Evolutionary conservation across 2,797 vertebrate species (phyloP).

Genomic region (Spizella passerina): DNA sequence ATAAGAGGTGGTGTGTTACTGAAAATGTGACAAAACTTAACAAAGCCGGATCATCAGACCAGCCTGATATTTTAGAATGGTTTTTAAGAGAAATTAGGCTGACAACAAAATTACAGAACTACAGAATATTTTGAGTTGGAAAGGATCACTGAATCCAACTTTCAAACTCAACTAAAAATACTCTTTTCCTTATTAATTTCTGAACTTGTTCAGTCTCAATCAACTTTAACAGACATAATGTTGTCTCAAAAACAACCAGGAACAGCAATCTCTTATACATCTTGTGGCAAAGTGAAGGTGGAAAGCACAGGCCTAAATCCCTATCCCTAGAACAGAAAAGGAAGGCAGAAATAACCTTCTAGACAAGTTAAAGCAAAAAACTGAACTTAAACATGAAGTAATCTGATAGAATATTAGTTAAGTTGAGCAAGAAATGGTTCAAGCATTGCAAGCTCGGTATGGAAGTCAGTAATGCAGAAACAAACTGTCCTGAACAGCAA

Average conservation of each 20-base stretch:
- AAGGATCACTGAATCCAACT: background rate
- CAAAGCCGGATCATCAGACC: background rate
- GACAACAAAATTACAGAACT: background rate
- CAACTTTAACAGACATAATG: background rate
- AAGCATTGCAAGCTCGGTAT: background rate
- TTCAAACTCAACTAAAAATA: background rate
- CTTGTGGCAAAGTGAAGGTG: background rate
- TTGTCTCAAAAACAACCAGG: background rate
- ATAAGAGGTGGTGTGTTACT: rapidly evolving
- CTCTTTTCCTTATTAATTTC: background rate
- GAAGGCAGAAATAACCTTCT: background rate
- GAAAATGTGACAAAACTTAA: background rate
- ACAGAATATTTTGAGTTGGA: background rate
- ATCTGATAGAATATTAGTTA: background rate
- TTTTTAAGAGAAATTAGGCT: background rate
- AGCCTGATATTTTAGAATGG: background rate
- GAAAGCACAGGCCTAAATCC: background rate
- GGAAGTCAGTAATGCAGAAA: background rate
- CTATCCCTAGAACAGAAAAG: background rate
- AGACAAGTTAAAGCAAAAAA: background rate
- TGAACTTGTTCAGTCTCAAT: background rate
- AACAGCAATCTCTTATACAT: rapidly evolving
- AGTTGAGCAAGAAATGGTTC: background rate
- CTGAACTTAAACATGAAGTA: background rate
- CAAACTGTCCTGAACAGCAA: background rate